Base-by-base conservation (phyloP, 2,797 vertebrate genomes). In the Limosa lapponica region DNA sequence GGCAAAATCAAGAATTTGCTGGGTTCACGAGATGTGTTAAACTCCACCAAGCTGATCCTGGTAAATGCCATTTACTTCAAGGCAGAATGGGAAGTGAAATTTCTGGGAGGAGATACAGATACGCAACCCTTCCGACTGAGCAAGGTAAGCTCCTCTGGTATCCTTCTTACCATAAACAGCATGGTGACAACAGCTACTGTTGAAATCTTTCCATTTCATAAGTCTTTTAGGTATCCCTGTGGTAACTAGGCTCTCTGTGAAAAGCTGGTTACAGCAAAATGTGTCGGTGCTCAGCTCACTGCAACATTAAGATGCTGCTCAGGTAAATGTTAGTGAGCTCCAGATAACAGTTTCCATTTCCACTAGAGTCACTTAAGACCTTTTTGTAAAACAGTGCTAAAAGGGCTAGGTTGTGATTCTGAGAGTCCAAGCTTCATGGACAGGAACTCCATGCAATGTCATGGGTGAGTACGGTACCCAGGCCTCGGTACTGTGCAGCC, bases 41-140 rank as follows among this genome's bases (percentile, higher is more conserved):
- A 0, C 87, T 0, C 51, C 90, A 99, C 98, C 0, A 97, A 79
- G 80, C 32, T 99, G 88, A 97, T 98, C 79, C 97, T 99, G 41
- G 98, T 99, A 96, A 99, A 99, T 36, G 99, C 99, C 12, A 96
- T 99, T 96, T 99, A 99, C 96, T 99, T 99, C 97, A 99, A 99
- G 95, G 99, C 99, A 48, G 98, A 98, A 82, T 99, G 99, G 99
- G 92, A 97, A 69, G 74, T 92, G 36, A 97, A 96, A 34, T 99
- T 99, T 95, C 69, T 94, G 34, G 89, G 73, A 36, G 80, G 82
- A 67, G 9, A 98, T 27, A 99, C 99, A 17, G 2, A 30, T 59
- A 94, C 65, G 98, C 98, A 89, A 98, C 95, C 97, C 30, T 99
- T 99, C 90, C 98, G 98, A 96, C 67, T 98, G 49, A 98, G 95